Percentiles rank a stretch among this genome's conserved stretches.
phyloP scores from a whole-genome alignment of 2,113 vertebrate genomes.

The Eurystomus gularis region DNA sequence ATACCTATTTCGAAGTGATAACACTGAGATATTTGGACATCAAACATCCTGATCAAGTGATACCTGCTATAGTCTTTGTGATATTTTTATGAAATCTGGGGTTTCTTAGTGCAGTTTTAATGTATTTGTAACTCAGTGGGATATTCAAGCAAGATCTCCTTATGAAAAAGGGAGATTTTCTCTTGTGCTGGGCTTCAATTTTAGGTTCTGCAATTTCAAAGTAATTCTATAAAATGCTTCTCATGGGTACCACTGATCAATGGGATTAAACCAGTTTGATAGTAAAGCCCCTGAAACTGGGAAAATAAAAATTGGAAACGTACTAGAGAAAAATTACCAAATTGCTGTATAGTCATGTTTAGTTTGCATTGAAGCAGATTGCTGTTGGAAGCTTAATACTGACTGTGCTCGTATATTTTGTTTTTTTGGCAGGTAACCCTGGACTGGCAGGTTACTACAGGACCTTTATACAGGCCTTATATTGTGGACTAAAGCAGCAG shows the following conservation, averaged over 20 bases:
- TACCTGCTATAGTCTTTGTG: not conserved
- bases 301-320: not conserved
- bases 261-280: not conserved
- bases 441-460: constrained; percentile 86
- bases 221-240: not conserved
- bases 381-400: not conserved
- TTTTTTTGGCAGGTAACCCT: constrained; percentile 86
- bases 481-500: constrained; percentile 70
- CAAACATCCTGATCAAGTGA: not conserved
- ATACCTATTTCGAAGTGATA: not conserved
- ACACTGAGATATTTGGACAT: not conserved
- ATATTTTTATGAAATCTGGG: not conserved
- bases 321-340: not conserved
- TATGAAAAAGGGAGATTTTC: not conserved
- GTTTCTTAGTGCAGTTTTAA: not conserved
- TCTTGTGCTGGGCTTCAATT: not conserved
- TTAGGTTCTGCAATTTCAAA: not conserved
- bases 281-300: not conserved
- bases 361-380: not conserved
- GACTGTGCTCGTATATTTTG: constrained; percentile 1
- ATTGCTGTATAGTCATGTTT: not conserved
- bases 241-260: not conserved
- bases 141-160: not conserved
- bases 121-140: not conserved
- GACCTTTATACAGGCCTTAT: constrained; percentile 86